Evolutionary conservation across 2,113 vertebrate genomes (phyloP).

Genomic region (Argyrosomus japonicus): DNA sequence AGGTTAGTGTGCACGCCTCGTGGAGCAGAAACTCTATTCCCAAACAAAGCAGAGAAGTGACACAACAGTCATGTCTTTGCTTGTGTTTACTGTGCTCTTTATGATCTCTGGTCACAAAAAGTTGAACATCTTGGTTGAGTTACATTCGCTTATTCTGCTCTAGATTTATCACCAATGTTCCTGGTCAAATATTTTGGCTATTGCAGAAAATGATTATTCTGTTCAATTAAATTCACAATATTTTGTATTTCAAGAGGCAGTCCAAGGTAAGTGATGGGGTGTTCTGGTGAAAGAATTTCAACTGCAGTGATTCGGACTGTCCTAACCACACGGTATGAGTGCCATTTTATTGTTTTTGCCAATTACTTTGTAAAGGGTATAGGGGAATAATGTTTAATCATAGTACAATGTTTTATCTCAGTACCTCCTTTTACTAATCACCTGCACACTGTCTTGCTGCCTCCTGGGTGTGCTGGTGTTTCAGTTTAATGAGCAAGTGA

Average conservation of each 20-base stretch:
- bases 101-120: slow-evolving; percentile 8
- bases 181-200: not conserved
- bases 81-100: slow-evolving; percentile 39
- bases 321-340: too few species aligned
- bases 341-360: too few species aligned
- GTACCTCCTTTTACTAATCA: too few species aligned
- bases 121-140: slow-evolving; percentile 3
- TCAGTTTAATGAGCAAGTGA: too few species aligned
- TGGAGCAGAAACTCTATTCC: slow-evolving; percentile 41
- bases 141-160: not conserved
- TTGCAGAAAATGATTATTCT: not conserved
- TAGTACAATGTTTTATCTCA: too few species aligned
- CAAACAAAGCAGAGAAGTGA: slow-evolving; percentile 39
- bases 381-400: too few species aligned
- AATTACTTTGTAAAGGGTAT: too few species aligned
- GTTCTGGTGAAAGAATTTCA: too few species aligned
- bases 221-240: not conserved
- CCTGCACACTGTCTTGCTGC: too few species aligned
- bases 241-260: not conserved
- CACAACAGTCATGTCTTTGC: slow-evolving; percentile 18
- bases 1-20: slow-evolving; percentile 38
- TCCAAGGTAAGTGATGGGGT: not conserved
- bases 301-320: too few species aligned
- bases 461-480: too few species aligned
- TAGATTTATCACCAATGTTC: slow-evolving; percentile 11